A percentile compares a stretch with the other conserved stretches of the same genome.
phyloP scores from a whole-genome alignment of 2,113 vertebrate species.

The Tyto alba region DNA sequence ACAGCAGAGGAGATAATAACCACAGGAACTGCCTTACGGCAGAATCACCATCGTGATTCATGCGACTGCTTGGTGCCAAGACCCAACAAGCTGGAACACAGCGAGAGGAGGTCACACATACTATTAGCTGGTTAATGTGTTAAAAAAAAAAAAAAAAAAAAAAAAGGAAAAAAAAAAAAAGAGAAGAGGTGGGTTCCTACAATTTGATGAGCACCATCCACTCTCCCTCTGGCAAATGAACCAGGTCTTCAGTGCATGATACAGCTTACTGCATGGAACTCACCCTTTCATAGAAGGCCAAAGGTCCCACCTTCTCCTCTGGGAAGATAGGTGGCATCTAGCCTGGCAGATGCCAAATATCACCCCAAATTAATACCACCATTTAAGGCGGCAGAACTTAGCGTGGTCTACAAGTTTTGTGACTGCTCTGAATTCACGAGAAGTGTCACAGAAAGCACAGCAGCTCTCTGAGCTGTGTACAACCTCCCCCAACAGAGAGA shows the following conservation, averaged over 20 bases:
- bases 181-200: not conserved
- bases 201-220: not conserved
- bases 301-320: not conserved
- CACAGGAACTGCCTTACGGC: not conserved
- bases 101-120: not conserved
- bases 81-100: not conserved
- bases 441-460: not conserved
- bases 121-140: not conserved
- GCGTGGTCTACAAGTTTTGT: rapidly evolving
- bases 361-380: not conserved
- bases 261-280: rapidly evolving
- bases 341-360: not conserved
- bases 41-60: not conserved
- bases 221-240: not conserved
- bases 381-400: not conserved
- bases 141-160: not conserved
- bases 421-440: not conserved
- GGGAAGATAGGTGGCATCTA: not conserved
- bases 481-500: not conserved
- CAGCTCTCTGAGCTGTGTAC: rapidly evolving
- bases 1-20: not conserved
- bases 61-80: not conserved
- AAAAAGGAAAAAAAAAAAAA: too few relatives aligned
- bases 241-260: not conserved
- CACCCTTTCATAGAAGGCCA: rapidly evolving